Evolutionary conservation across 2,888 invertebrate species (phyloP).

Genomic region (Bombylius major): DNA sequence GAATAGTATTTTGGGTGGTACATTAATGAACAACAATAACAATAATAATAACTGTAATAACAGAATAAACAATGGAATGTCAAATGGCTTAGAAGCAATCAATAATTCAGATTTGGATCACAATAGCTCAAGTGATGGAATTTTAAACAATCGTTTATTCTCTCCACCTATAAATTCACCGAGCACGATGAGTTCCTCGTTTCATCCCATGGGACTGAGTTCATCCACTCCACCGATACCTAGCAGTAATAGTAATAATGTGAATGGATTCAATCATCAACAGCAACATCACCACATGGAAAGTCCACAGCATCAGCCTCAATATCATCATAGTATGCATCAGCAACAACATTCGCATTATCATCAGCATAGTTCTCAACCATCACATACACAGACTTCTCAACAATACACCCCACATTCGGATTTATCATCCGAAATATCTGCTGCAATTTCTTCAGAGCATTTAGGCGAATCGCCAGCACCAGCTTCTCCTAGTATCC

Average conservation of each 20-base stretch:
- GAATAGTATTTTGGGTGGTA: neutral
- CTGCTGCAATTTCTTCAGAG: constrained; percentile 61
- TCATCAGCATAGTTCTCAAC: constrained; percentile 17
- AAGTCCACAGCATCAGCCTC: constrained; percentile 8
- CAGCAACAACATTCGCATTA: constrained; percentile 10
- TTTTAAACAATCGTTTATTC: constrained; percentile 13
- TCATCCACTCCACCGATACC: constrained; percentile 6
- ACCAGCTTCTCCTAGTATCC: constrained; percentile 53
- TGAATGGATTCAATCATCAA: constrained; percentile 9
- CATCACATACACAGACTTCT: constrained; percentile 15
- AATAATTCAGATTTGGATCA: constrained; percentile 6
- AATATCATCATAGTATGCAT: constrained; percentile 8
- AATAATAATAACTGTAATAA: constrained; percentile 1
- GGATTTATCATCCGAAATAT: constrained; percentile 64
- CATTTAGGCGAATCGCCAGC: constrained; percentile 49
- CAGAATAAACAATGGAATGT: constrained; percentile 3
- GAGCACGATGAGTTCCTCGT: constrained; percentile 14
- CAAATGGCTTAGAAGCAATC: constrained; percentile 7
- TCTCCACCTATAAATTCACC: constrained; percentile 30
- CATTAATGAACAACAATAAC: constrained; percentile 1
- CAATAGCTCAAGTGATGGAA: constrained; percentile 5
- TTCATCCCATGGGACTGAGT: constrained; percentile 13
- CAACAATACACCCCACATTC: constrained; percentile 49
- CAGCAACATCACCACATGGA: constrained; percentile 10
- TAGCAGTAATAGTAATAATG: constrained; percentile 3